Evolutionary conservation across 1,140 invertebrate species (phyloP).

Genomic region (Mycetomoellerius zeteki): DNA sequence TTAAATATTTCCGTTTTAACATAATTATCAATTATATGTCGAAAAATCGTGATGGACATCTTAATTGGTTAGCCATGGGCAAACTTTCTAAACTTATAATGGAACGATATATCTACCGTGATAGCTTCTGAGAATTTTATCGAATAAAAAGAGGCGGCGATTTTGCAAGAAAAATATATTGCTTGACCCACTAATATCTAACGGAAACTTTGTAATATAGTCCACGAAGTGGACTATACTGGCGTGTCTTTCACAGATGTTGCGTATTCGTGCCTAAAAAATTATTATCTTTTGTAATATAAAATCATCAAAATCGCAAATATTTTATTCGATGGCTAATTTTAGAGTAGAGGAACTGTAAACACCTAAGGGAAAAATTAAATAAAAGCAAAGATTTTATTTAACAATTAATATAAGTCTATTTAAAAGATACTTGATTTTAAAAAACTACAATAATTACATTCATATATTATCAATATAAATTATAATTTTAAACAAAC

Average conservation of each 20-base stretch:
- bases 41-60: not conserved
- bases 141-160: not conserved
- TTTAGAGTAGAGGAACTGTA: too few relatives aligned
- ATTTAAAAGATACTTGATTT: too few relatives aligned
- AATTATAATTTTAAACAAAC: too few relatives aligned
- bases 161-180: not conserved
- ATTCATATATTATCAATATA: too few relatives aligned
- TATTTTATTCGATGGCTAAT: not conserved
- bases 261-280: not conserved
- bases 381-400: too few relatives aligned
- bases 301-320: not conserved
- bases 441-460: too few relatives aligned
- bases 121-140: not conserved
- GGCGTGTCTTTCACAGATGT: not conserved
- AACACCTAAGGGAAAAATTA: too few relatives aligned
- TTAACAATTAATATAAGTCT: too few relatives aligned
- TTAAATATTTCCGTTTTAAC: not conserved
- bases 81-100: conserved; percentile 10
- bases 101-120: not conserved
- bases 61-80: not conserved
- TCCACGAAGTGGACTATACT: not conserved
- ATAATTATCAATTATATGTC: not conserved
- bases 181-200: not conserved
- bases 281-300: not conserved
- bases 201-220: conserved; percentile 13